Conservation (phyloP, 2,888 invertebrate genomes). For the Parnassius smintheus region DNA sequence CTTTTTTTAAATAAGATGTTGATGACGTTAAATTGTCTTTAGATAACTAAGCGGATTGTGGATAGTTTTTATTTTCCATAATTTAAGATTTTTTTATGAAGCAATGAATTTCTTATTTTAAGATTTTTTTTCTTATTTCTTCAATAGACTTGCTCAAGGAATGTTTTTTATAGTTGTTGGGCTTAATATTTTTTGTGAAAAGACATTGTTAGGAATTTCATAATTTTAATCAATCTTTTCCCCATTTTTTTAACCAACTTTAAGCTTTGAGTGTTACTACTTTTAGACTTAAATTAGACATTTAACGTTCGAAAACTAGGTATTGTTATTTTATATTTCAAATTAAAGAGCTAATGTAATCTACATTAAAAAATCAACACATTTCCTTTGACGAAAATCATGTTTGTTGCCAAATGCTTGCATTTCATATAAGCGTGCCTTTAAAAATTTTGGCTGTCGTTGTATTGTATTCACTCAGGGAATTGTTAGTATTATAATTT, state of each 20-base stretch:
- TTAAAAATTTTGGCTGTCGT: constrained; percentile 51
- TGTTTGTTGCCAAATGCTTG: constrained; percentile 27
- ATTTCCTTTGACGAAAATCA: constrained; percentile 13
- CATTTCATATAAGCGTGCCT: constrained; percentile 55
- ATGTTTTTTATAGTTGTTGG: constrained; percentile 50
- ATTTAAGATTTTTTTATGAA: constrained; percentile 54
- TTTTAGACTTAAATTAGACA: constrained; percentile 33
- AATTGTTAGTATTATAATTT: constrained; percentile 59
- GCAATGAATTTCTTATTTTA: constrained; percentile 60
- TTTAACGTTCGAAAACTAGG: constrained; percentile 31
- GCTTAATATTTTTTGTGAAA: constrained; percentile 39
- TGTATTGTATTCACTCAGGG: constrained; percentile 50
- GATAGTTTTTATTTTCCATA: constrained; percentile 35
- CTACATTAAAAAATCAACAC: background rate
- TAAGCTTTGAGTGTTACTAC: constrained; percentile 41
- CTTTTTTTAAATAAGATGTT: constrained; percentile 33
- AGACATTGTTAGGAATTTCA: constrained; percentile 37
- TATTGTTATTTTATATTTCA: constrained; percentile 27
- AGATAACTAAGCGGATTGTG: constrained; percentile 29
- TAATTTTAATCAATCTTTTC: constrained; percentile 1
- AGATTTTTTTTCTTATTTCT: constrained; percentile 33
- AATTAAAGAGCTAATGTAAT: constrained; percentile 13
- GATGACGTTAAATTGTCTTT: constrained; percentile 25
- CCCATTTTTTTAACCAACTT: constrained; percentile 28
- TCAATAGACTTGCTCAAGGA: constrained; percentile 63